These are phyloP conservation scores for Caenorhabditis sinica DNA, from an alignment of 2,888 invertebrate species.

Conservation along the genomic window DNA sequence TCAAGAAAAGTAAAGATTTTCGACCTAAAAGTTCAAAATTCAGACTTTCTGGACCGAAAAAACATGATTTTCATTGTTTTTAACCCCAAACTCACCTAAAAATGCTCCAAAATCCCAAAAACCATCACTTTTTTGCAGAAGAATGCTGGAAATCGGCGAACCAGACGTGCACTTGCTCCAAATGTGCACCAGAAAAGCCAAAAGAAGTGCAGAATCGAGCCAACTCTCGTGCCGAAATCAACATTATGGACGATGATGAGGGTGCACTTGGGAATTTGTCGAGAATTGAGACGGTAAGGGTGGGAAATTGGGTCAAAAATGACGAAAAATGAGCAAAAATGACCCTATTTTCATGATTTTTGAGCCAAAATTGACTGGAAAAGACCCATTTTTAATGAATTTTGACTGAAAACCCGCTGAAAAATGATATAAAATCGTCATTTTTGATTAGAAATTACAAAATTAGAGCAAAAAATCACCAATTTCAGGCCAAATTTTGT, in stretches of 20 bases:
- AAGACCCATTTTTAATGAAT: too few species aligned
- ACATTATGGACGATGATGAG: constrained; percentile 26
- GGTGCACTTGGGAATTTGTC: constrained; percentile 30
- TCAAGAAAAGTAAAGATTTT: too few species aligned
- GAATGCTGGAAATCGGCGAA: not conserved
- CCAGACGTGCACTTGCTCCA: not conserved
- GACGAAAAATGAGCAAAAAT: not conserved
- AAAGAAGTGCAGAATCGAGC: not conserved
- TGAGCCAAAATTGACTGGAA: not conserved
- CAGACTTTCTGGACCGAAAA: not conserved
- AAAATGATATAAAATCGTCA: too few species aligned
- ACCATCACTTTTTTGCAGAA: too few species aligned
- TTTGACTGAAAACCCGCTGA: too few species aligned
- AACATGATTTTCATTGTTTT: not conserved
- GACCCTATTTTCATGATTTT: too few species aligned
- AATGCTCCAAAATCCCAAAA: too few species aligned
- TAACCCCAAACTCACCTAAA: not conserved
- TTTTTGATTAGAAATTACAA: too few species aligned
- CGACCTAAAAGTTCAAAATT: too few species aligned
- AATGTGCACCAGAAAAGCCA: not conserved
- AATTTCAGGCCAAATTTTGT: too few species aligned
- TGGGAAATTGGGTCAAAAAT: not conserved
- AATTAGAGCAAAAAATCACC: too few species aligned
- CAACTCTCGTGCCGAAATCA: not conserved
- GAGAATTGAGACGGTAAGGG: constrained; percentile 31